phyloP scores from a whole-genome alignment of 2,888 invertebrate species.

The Amaurobius ferox region DNA sequence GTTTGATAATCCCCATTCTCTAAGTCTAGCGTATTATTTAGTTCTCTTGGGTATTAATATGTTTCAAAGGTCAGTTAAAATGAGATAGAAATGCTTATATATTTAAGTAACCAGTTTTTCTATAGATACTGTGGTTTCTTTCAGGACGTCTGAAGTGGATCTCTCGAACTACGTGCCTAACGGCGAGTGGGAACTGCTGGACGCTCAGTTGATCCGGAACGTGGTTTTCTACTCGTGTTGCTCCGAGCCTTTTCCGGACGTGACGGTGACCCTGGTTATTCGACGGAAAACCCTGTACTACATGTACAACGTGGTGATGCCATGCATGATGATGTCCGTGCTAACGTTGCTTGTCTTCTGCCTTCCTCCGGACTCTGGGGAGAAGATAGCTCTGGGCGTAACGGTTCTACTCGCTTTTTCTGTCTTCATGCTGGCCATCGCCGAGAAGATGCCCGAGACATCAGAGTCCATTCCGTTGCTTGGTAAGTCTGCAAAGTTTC shows the following conservation, averaged over 20 bases:
- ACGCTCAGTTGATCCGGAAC: constrained; percentile 79
- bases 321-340: constrained; percentile 82
- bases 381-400: constrained; percentile 81
- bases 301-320: constrained; percentile 81
- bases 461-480: constrained; percentile 81
- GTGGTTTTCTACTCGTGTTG: constrained; percentile 80
- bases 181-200: constrained; percentile 81
- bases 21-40: too few relatives aligned
- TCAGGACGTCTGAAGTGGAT: constrained; percentile 79
- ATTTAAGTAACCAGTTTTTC: too few relatives aligned
- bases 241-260: constrained; percentile 80
- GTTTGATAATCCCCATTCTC: too few relatives aligned
- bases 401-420: constrained; percentile 81
- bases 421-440: constrained; percentile 81
- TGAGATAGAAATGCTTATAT: too few relatives aligned
- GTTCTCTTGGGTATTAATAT: too few relatives aligned
- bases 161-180: constrained; percentile 80
- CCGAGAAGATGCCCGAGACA: constrained; percentile 81
- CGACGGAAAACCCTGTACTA: constrained; percentile 79
- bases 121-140: too few relatives aligned
- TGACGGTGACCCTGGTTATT: constrained; percentile 80
- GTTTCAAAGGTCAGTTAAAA: too few relatives aligned
- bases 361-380: constrained; percentile 80
- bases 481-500: constrained; percentile 77
- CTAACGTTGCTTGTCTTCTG: constrained; percentile 80